Base-by-base conservation (phyloP, 2,797 vertebrate species). In the Epinephelus awoara region DNA sequence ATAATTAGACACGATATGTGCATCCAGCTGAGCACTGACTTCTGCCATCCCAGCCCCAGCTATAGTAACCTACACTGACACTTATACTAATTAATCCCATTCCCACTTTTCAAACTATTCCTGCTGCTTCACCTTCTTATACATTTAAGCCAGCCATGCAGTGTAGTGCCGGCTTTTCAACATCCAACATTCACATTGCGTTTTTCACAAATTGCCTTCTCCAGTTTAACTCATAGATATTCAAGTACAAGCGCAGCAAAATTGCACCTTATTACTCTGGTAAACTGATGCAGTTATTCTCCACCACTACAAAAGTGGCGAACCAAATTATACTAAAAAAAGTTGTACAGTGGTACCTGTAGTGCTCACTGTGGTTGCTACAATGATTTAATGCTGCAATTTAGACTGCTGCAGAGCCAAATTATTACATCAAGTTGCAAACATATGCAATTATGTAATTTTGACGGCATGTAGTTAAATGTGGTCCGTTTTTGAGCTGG, bases 1-100 rank as follows among this genome's bases (percentile, higher is more conserved):
- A 89, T 91, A 86, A 88, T 90, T 89, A 90, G 61, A 65, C 61
- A 27, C 38, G 61, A 71, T 89, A 77, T 77, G 71, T 84, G 74
- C 75, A 79, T 17, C 18, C 47, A 44, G 74, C 80, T 69, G 69
- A 79, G 81, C 72, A 78, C 57, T 8, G 58, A 56, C 55, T 68
- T 58, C 50, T 62, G 58, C 47, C 61, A 70, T 50, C 64, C 64
- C 13, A 66, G 38, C 77, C 72, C 58, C 40, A 54, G n/a, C 49
- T 64, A 67, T 13, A 55, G 44, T 18, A 47, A 57, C 40, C 44
- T 46, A 15, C 18, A 64, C 11, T 42, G 9, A 42, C 40, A 42
- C 11, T 42, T 12, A 42, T 42, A 42, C 40, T 42, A 42, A 42
- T 42, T 42, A 42, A 42, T 10, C 11, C 40, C 11, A 42, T 42